These are phyloP conservation scores for Entomyzon cyanotis DNA, from an alignment of 2,113 vertebrate genomes.

Conservation along the genomic window DNA sequence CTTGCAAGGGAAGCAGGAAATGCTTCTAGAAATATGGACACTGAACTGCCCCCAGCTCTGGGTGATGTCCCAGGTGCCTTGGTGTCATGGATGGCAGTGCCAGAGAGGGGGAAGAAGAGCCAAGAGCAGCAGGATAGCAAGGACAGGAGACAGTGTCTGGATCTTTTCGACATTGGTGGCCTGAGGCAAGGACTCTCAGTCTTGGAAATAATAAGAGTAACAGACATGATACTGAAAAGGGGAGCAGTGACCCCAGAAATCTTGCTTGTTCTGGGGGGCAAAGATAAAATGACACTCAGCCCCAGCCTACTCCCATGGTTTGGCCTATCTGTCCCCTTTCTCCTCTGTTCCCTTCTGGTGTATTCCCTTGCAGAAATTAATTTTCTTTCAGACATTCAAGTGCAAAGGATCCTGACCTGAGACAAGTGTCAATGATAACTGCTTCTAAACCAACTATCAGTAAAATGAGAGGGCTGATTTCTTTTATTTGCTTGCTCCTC, in stretches of 20 bases:
- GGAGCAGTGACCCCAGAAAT: not conserved
- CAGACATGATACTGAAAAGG: not conserved
- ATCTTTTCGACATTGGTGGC: not conserved
- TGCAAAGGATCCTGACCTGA: not conserved
- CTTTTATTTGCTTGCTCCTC: not conserved
- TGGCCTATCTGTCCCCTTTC: not conserved
- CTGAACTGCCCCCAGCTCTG: not conserved
- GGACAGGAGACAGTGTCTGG: not conserved
- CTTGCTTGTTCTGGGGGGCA: not conserved
- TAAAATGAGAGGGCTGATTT: not conserved
- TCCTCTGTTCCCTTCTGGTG: not conserved
- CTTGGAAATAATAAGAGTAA: not conserved
- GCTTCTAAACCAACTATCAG: not conserved
- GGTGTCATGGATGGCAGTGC: not conserved
- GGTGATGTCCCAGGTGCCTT: not conserved
- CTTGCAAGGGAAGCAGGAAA: not conserved
- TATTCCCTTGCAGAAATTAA: conserved; percentile 5
- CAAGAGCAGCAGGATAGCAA: not conserved
- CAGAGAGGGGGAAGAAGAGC: not conserved
- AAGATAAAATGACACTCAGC: not conserved
- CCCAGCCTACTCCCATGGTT: not conserved
- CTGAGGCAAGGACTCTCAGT: not conserved
- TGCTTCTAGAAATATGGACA: not conserved
- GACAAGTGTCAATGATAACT: not conserved
- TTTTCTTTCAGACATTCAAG: not conserved